phyloP scores from a whole-genome alignment of 2,113 vertebrate genomes.

The Holacanthus passer region DNA sequence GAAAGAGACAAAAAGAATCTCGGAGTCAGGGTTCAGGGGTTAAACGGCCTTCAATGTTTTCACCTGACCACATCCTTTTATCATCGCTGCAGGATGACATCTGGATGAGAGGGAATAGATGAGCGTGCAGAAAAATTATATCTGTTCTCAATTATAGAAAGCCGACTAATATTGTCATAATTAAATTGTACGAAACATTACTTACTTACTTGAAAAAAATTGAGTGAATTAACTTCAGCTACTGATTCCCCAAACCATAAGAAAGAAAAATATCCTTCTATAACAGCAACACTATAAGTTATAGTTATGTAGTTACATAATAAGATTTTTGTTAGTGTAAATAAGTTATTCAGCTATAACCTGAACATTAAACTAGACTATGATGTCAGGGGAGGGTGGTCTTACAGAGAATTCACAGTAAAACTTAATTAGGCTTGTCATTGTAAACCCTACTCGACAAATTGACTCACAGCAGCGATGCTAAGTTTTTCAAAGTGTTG shows the following conservation, averaged over 20 bases:
- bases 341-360: not conserved
- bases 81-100: constrained; percentile 24
- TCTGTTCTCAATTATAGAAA: not conserved
- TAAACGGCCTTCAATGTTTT: constrained; percentile 35
- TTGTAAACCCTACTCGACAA: not conserved
- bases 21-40: constrained; percentile 41
- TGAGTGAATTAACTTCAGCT: not conserved
- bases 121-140: not conserved
- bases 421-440: not conserved
- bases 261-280: not conserved
- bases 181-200: not conserved
- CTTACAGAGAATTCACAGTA: not conserved
- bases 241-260: not conserved
- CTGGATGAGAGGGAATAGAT: not conserved
- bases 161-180: constrained; percentile 2
- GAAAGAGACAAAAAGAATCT: constrained; percentile 39
- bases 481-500: not conserved
- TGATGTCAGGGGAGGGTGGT: not conserved
- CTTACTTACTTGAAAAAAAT: no score
- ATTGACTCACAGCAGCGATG: not conserved
- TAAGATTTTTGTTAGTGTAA: not conserved
- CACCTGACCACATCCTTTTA: constrained; percentile 35
- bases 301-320: no score
- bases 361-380: not conserved
- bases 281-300: not conserved